phyloP scores from a whole-genome alignment of 2,797 vertebrate genomes.

The Borostomias antarcticus region DNA sequence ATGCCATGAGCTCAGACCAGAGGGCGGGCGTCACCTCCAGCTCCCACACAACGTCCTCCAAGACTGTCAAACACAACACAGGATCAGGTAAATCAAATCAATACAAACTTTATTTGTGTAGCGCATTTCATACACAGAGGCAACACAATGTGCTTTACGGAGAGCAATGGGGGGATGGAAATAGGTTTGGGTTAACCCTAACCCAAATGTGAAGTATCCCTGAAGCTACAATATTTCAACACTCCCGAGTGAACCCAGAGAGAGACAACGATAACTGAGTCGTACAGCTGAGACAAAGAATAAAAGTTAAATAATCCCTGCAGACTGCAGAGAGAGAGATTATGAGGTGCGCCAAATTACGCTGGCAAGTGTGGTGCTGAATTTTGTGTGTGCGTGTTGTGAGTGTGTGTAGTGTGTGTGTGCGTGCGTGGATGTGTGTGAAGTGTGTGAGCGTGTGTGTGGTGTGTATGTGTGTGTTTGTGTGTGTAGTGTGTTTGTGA shows the following conservation, averaged over 20 bases:
- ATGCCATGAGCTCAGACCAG: conserved; percentile 84
- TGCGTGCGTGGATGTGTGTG: too few relatives aligned
- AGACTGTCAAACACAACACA: conserved; percentile 88
- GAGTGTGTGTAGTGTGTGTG: too few relatives aligned
- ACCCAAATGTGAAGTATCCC: conserved; percentile 44
- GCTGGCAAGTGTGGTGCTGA: conserved; percentile 67
- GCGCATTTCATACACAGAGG: too few relatives aligned
- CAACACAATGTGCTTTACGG: too few relatives aligned
- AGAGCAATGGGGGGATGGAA: too few relatives aligned
- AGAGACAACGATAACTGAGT: conserved; percentile 56
- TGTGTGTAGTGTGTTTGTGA: conserved; percentile 58
- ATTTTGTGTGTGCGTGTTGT: too few relatives aligned
- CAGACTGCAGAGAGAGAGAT: conserved; percentile 61
- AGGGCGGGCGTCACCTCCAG: conserved; percentile 82
- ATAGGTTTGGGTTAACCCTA: too few relatives aligned
- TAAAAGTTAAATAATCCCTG: conserved; percentile 63
- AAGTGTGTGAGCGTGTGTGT: too few relatives aligned
- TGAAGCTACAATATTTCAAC: conserved; percentile 21
- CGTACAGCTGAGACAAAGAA: conserved; percentile 39
- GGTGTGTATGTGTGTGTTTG: too few relatives aligned
- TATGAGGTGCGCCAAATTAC: conserved; percentile 67
- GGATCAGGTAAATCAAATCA: conserved; percentile 86
- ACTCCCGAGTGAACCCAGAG: conserved; percentile 52
- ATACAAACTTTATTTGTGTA: too few relatives aligned
- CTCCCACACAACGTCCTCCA: conserved; percentile 85